These are phyloP conservation scores for Lerista edwardsae DNA, from an alignment of 2,797 vertebrate genomes.

Conservation along the genomic window DNA sequence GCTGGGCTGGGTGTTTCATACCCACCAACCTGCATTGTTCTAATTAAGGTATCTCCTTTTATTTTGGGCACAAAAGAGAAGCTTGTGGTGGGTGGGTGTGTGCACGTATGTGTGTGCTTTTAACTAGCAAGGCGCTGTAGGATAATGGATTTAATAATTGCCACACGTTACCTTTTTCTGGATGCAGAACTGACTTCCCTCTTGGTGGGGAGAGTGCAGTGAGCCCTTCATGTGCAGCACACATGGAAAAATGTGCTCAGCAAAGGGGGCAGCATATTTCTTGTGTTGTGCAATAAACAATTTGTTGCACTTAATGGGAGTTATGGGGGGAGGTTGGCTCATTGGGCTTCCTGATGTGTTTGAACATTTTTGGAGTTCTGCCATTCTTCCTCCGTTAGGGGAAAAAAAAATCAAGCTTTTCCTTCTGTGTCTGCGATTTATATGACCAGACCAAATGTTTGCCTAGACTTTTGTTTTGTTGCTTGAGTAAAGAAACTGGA, in stretches of 20 bases:
- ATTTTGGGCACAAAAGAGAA: constrained; percentile 72
- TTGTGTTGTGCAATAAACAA: constrained; percentile 74
- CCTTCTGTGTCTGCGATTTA: constrained; percentile 33
- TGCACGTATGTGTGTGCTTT: constrained; percentile 52
- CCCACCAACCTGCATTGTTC: constrained; percentile 79
- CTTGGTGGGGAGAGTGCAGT: constrained; percentile 30
- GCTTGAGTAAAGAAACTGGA: constrained; percentile 17
- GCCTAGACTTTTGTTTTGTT: not conserved
- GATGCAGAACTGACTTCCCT: constrained; percentile 64
- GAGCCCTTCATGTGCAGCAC: constrained; percentile 66
- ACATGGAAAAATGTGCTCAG: constrained; percentile 63
- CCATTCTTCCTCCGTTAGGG: constrained; percentile 56
- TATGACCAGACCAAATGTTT: constrained; percentile 28
- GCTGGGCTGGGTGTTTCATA: constrained; percentile 79
- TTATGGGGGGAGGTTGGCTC: constrained; percentile 33
- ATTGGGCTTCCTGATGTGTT: constrained; percentile 61
- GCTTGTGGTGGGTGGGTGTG: constrained; percentile 36
- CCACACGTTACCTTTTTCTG: constrained; percentile 69
- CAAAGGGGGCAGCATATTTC: constrained; percentile 56
- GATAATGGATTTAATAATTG: constrained; percentile 72
- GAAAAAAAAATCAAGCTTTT: constrained; percentile 43
- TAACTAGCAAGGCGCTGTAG: constrained; percentile 72
- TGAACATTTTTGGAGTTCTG: constrained; percentile 67
- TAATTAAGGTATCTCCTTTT: constrained; percentile 83
- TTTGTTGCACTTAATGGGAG: constrained; percentile 72